Evolutionary conservation across 2,113 vertebrate genomes (phyloP), one percentile per base, ranked within the genome.

Genomic region (Psilopogon haemacephalus): DNA sequence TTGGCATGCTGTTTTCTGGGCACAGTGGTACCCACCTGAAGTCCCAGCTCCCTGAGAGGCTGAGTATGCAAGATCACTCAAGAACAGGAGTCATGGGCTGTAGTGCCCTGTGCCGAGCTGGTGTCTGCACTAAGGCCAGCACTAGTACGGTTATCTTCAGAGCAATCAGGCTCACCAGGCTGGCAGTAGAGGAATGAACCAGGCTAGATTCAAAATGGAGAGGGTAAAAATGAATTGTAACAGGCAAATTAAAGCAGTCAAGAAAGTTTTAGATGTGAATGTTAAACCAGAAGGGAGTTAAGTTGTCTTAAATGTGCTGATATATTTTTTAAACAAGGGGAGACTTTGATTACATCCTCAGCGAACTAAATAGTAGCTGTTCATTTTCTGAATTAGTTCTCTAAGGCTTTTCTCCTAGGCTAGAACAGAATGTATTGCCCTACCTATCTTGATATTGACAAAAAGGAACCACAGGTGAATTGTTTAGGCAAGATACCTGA

Each of bases 21-120:
- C 0, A 0, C 52, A 21, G 21, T 42, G 27, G 32, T 48, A 35
- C 64, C 12, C 1, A 1, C 58, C 33, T 74, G 46, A 18, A 28
- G 32, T 48, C 38, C 46, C 32, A 70, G 56, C 56, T 84, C 23
- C 48, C 19, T 23, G 37, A 14, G 62, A 73, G 67, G 32, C 48
- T 6, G 7, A 64, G 35, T 56, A 40, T 7, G 0, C 23, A 6
- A 7, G 33, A 9, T 37, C 1, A 0, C 24, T 42, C 33, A 32
- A 79, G 55, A 50, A 26, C n/a, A 46, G 42, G 27, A 40, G 37
- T 16, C 3, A 3, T 0, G 0, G 68, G 13, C 35, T 70, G 48
- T 23, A 26, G 24, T 44, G n/a, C 1, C 5, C 56, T 69, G 1
- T 33, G 48, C 50, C 2, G 0, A 64, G 28, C 52, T 35, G 37